phyloP scores from a whole-genome alignment of 2,797 vertebrate genomes.

The Thunnus albacares region DNA sequence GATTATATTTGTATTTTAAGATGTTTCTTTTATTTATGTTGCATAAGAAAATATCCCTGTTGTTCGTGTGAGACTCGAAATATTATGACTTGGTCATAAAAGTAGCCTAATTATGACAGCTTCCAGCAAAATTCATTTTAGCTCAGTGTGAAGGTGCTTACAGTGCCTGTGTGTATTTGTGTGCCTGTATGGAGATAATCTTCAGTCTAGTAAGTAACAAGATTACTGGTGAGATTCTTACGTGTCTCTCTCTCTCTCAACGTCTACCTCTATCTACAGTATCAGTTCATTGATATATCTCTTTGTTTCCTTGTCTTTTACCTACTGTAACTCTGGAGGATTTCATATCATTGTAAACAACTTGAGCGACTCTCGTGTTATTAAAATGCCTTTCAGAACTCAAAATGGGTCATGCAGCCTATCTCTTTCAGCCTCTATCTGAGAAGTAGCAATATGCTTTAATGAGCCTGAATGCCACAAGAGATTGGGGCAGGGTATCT shows the following conservation, averaged over 20 bases:
- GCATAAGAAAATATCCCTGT: not conserved
- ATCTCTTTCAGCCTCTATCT: constrained; percentile 53
- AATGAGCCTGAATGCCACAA: constrained; percentile 70
- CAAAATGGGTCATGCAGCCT: constrained; percentile 62
- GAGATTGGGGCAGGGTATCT: constrained; percentile 52
- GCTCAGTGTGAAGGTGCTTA: constrained; percentile 1
- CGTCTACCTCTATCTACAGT: constrained; percentile 4
- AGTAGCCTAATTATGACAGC: not conserved
- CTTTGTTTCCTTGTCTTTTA: constrained; percentile 21
- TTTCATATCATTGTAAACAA: constrained; percentile 61
- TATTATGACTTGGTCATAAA: not conserved
- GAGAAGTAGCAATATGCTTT: constrained; percentile 67
- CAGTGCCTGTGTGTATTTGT: not conserved
- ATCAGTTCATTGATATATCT: constrained; percentile 34
- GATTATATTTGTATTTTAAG: not conserved
- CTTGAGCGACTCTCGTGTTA: constrained; percentile 27
- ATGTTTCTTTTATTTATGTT: not conserved
- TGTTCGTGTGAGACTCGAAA: constrained; percentile 5
- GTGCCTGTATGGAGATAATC: constrained; percentile 12
- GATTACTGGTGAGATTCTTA: constrained; percentile 23
- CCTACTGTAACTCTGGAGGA: constrained; percentile 3
- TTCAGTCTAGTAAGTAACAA: constrained; percentile 28
- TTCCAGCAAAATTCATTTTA: not conserved
- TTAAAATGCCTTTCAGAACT: constrained; percentile 56
- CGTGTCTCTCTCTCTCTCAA: not conserved